These are phyloP conservation scores for Leiothrix lutea DNA, from an alignment of 2,113 vertebrate species.

Conservation along the genomic window DNA sequence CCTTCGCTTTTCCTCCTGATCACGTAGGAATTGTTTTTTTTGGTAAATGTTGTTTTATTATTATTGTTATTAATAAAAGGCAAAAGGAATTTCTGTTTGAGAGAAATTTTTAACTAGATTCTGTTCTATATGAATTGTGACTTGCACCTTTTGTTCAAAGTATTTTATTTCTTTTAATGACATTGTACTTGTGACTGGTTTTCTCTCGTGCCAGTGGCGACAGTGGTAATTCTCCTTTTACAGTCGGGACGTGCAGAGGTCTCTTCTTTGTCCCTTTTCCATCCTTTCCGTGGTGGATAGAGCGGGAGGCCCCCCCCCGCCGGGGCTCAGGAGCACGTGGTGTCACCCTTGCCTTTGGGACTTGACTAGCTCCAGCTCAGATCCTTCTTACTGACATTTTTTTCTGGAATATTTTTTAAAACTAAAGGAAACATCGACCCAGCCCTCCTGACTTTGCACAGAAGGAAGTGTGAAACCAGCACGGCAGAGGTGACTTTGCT, in stretches of 20 bases:
- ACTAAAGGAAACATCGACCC: neutral
- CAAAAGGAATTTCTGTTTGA: constrained; percentile 72
- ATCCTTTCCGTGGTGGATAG: neutral
- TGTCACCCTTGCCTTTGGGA: constrained; percentile 31
- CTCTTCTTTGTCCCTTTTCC: neutral
- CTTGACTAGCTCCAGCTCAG: neutral
- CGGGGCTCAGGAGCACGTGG: neutral
- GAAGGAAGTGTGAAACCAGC: constrained; percentile 52
- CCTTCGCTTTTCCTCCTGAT: constrained; percentile 76
- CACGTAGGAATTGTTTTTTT: constrained; percentile 78
- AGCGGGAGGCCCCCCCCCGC: neutral
- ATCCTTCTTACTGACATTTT: constrained; percentile 25
- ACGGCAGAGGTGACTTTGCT: constrained; percentile 19
- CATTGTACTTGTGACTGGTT: constrained; percentile 62
- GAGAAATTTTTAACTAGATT: constrained; percentile 73
- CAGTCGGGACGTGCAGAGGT: neutral
- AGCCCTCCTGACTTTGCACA: constrained; percentile 60
- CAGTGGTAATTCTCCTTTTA: constrained; percentile 5
- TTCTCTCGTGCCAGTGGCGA: constrained; percentile 58
- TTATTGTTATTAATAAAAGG: constrained; percentile 75
- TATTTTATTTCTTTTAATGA: constrained; percentile 60
- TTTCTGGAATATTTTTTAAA: constrained; percentile 20
- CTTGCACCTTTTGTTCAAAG: constrained; percentile 73
- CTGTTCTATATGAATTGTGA: constrained; percentile 74
- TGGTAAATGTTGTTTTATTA: constrained; percentile 77